Percentiles rank a stretch among this genome's conserved stretches.
These are phyloP conservation scores for Pseudolaguvia tuberculata DNA, from an alignment of 2,113 vertebrate genomes.

Conservation along the genomic window DNA sequence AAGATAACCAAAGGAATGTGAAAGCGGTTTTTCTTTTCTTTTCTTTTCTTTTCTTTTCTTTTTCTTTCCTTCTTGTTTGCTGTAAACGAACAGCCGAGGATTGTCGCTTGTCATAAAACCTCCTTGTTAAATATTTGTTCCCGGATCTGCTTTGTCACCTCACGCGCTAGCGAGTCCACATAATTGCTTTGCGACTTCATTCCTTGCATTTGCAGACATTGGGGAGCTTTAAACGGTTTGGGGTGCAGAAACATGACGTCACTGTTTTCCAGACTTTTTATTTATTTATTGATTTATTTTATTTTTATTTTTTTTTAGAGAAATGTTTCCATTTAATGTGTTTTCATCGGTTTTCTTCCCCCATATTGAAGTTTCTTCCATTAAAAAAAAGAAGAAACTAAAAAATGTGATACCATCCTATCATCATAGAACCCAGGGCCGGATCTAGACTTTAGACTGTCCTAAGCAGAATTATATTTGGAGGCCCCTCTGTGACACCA, in stretches of 20 bases:
- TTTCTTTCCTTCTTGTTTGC: conserved; percentile 54
- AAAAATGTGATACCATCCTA: no score
- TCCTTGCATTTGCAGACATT: conserved; percentile 55
- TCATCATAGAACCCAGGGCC: no score
- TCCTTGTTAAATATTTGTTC: conserved; percentile 69
- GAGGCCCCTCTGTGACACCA: no score
- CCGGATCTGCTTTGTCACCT: conserved; percentile 56
- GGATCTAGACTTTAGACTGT: no score
- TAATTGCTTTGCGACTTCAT: conserved; percentile 46
- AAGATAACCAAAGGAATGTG: conserved; percentile 56
- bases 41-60: neutral
- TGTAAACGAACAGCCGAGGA: conserved; percentile 62
- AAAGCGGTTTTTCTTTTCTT: conserved; percentile 42
- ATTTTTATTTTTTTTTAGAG: neutral
- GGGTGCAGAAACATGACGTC: neutral
- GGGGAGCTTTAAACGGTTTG: neutral
- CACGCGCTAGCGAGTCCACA: conserved; percentile 40
- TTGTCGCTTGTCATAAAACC: conserved; percentile 64
- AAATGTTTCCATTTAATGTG: neutral
- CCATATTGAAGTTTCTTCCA: no score
- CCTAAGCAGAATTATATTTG: no score
- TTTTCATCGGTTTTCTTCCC: no score
- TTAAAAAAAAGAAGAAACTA: no score
- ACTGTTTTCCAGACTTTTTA: neutral
- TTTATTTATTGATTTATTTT: neutral